These are phyloP conservation scores for Lophius americanus DNA, from an alignment of 2,797 vertebrate species.

Conservation along the genomic window DNA sequence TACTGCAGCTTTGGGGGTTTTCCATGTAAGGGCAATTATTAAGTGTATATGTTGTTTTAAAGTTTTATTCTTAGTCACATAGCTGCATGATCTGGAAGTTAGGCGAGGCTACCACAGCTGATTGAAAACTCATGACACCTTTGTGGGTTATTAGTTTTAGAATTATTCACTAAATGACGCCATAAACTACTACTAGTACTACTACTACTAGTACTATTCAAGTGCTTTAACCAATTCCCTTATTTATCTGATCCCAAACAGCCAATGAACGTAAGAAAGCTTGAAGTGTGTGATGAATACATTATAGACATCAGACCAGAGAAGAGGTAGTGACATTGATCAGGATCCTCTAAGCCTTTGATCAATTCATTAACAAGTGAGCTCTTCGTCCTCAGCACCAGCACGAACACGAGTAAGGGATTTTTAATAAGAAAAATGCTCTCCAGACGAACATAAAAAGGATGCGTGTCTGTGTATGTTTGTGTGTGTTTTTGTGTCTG, in stretches of 20 bases:
- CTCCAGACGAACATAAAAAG: slow-evolving; percentile 9
- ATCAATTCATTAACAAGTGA: slow-evolving; percentile 64
- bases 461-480: slow-evolving; percentile 6
- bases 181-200: no score
- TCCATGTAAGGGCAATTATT: no score
- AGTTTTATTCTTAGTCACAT: no score
- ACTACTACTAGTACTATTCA: no score
- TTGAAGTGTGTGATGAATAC: slow-evolving; percentile 38
- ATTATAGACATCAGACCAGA: slow-evolving; percentile 22
- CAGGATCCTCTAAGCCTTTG: slow-evolving; percentile 28
- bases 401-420: slow-evolving; percentile 40
- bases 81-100: no score
- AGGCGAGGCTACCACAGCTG: no score
- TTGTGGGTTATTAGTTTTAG: no score
- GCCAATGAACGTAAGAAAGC: background rate
- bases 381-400: slow-evolving; percentile 13
- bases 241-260: background rate
- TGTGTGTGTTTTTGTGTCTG: slow-evolving; percentile 5
- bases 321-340: slow-evolving; percentile 56
- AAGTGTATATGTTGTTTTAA: no score
- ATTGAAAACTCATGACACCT: no score
- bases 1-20: no score
- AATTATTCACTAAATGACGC: no score
- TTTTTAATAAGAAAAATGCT: slow-evolving; percentile 60
- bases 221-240: background rate